Evolutionary conservation across 2,888 invertebrate species (phyloP), one percentile per base, ranked within the genome.

Genomic region (Villa cingulata): DNA sequence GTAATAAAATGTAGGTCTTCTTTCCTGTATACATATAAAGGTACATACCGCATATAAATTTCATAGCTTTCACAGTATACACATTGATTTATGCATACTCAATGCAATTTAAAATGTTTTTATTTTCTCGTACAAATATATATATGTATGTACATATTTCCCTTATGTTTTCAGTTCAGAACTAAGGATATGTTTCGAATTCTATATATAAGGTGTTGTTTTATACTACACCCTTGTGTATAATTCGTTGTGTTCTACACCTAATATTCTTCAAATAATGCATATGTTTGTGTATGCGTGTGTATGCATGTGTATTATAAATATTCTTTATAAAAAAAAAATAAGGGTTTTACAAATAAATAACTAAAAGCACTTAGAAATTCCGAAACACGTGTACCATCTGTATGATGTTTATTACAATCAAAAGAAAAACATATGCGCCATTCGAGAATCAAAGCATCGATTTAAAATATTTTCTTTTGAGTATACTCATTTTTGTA

Each of bases 181-280:
- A 12, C 12, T 12, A 32, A 12, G 12, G 12, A 32, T 32, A 32
- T 32, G 29, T 32, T 32, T 32, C 29, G 29, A 9, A 32, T 32
- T 32, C n/a, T n/a, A n/a, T n/a, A n/a, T n/a, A 3, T 32, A 32
- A 32, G 29, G 12, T 12, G 29, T 32, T 32, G 12, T 32, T 12
- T 27, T 27, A 27, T 55, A 56, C 53, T 54, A 51, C 51, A 53
- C 56, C 53, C 56, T 44, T 41, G 54, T 51, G 55, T 47, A 27
- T 37, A 16, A 34, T 51, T 51, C 32, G 17, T 50, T 48, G 48
- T 53, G 40, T 53, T 51, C 51, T 47, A 45, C 51, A 53, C 53
- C 53, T 53, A 51, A 53, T 53, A 48, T 50, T 48, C 37, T 23
- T 4, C 23, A 23, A 4, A 23, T 23, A 23, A 6, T 23, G 7